Evolutionary conservation across 2,888 invertebrate genomes (phyloP), one percentile per base, ranked within the genome.

Genomic region (Drosophila kokeensis): DNA sequence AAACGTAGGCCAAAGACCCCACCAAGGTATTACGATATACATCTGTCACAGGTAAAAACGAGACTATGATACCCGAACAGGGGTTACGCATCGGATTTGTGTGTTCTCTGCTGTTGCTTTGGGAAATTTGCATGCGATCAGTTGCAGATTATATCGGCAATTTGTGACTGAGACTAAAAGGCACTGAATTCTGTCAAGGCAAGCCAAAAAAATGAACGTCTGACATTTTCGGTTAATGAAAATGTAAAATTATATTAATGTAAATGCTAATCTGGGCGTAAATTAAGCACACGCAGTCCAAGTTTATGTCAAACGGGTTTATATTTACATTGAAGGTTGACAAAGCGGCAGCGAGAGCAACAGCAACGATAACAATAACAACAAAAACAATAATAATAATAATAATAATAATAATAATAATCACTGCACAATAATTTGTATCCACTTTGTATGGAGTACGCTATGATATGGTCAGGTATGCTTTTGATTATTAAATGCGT

Each of bases 221-320:
- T 72, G 87, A 78, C 72, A 74, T 68, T 81, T 69, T 82, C 38
- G 66, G 59, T 80, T 85, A 75, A 88, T 82, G 79, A 85, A 83
- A 85, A 78, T 84, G 78, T 88, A 76, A 88, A 88, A 84, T 88
- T 74, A 83, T 83, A 76, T 88, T 81, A 88, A 81, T 81, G 81
- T 79, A 74, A 88, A 84, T 71, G 84, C 69, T 86, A 88, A 84
- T 86, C 87, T 81, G 87, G 73, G 82, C 71, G 89, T 87, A 89
- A 89, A 84, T 84, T 85, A 85, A 86, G 73, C 83, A 61, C 83
- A 88, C 83, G 76, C 83, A 78, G 78, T 79, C 40, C 72, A 73
- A 38, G 65, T 64, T 63, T 29, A 66, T 32, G 66, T 50, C 49
- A 71, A 89, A 86, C 87, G 69, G 74, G 89, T 89, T 84, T 71